phyloP scores from a whole-genome alignment of 2,113 vertebrate genomes.

The Buteo buteo region DNA sequence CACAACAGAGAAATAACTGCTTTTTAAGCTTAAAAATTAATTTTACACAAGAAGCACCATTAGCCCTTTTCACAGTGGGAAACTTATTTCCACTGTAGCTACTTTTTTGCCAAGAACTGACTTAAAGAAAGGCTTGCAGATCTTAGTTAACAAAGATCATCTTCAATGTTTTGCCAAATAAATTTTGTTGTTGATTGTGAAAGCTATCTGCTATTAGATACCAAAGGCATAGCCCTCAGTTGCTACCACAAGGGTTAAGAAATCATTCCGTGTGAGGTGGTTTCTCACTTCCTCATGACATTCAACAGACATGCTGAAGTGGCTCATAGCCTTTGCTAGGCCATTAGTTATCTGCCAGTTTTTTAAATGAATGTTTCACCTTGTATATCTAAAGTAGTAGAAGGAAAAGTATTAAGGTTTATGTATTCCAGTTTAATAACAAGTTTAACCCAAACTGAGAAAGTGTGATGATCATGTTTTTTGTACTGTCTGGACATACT shows the following conservation, averaged over 20 bases:
- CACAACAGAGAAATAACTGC: background rate
- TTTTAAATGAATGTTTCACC: background rate
- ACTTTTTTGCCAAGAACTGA: background rate
- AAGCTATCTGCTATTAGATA: background rate
- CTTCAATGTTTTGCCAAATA: background rate
- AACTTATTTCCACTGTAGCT: background rate
- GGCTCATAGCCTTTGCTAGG: background rate
- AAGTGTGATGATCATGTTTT: background rate
- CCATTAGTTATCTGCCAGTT: background rate
- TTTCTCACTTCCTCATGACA: background rate
- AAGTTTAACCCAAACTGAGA: background rate
- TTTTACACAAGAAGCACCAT: background rate
- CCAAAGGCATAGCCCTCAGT: background rate
- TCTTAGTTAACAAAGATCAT: background rate
- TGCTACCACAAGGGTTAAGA: background rate
- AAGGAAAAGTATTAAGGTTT: background rate
- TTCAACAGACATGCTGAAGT: accelerated
- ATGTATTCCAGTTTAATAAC: background rate
- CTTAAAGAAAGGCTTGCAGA: background rate
- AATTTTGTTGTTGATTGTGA: background rate
- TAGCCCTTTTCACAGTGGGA: background rate
- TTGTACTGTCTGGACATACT: background rate
- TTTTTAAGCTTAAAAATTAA: background rate
- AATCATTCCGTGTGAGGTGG: background rate
- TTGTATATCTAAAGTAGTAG: background rate